phyloP scores from a whole-genome alignment of 2,113 vertebrate species.

The Mohoua ochrocephala region DNA sequence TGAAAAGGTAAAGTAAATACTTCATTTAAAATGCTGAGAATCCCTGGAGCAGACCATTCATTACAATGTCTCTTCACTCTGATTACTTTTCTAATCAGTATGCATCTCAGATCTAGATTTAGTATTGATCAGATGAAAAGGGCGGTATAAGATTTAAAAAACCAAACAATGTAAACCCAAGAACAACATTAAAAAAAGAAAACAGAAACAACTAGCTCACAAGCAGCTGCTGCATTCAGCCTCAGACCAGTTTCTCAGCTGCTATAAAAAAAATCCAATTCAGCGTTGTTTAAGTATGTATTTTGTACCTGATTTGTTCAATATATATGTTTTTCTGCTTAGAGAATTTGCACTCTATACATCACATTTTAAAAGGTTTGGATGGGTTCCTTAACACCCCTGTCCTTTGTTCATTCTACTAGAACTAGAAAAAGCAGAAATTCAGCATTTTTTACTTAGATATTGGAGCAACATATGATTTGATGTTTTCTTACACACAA shows the following conservation, averaged over 20 bases:
- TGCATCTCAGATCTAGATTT: neutral
- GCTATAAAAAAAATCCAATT: neutral
- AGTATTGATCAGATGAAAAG: neutral
- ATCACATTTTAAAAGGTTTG: neutral
- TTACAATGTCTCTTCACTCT: neutral
- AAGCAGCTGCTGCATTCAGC: neutral
- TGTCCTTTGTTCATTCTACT: neutral
- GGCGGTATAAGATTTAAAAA: neutral
- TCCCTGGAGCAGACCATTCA: neutral
- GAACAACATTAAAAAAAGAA: neutral
- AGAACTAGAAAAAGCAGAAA: neutral
- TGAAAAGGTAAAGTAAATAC: neutral
- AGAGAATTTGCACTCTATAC: neutral
- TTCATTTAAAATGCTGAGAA: neutral
- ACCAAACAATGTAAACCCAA: fast-evolving
- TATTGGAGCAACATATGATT: neutral
- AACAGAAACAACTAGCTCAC: neutral
- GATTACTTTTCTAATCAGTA: neutral
- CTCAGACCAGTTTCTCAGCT: neutral
- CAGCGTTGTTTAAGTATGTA: neutral
- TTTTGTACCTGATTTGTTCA: neutral
- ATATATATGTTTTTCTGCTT: neutral
- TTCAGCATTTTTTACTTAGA: neutral
- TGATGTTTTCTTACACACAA: neutral
- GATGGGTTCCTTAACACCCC: fast-evolving